phyloP scores from a whole-genome alignment of 2,888 invertebrate species.

The Tupiocoris notatus region DNA sequence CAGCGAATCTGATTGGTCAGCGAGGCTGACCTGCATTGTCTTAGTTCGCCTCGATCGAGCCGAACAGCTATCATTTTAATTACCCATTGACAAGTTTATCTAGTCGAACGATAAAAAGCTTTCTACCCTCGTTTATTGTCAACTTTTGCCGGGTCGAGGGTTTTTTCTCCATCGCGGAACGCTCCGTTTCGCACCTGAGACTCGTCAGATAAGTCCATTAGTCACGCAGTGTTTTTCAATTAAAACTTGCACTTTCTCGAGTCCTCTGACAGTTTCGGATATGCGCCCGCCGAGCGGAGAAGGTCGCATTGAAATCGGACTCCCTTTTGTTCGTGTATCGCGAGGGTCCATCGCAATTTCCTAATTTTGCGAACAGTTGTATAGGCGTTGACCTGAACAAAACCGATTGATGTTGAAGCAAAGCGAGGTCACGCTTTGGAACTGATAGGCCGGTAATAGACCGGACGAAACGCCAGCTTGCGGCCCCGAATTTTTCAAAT shows the following conservation, averaged over 20 bases:
- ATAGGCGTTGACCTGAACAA: conserved; percentile 22
- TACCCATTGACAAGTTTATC: conserved; percentile 32
- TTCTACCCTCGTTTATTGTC: conserved; percentile 19
- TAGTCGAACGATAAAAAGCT: background rate
- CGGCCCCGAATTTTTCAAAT: no score
- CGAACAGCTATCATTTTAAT: conserved; percentile 22
- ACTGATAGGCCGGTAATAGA: background rate
- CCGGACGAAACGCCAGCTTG: background rate
- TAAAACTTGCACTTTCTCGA: conserved; percentile 27
- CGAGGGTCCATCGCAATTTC: conserved; percentile 28
- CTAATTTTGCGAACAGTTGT: conserved; percentile 26
- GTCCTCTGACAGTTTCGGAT: conserved; percentile 29
- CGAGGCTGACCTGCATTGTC: conserved; percentile 24
- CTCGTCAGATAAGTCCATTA: conserved; percentile 35
- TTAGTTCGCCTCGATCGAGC: conserved; percentile 21
- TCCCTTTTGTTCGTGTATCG: conserved; percentile 5
- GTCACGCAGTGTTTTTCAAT: conserved; percentile 35
- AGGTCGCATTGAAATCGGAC: background rate
- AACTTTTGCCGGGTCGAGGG: conserved; percentile 8
- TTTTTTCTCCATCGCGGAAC: conserved; percentile 18
- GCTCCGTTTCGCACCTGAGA: conserved; percentile 9
- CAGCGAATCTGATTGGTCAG: conserved; percentile 32
- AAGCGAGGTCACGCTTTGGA: background rate
- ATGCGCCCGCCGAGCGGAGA: conserved; percentile 16
- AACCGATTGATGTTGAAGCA: conserved; percentile 4